phyloP scores from a whole-genome alignment of 2,888 invertebrate species.

The Bedellia somnulentella region DNA sequence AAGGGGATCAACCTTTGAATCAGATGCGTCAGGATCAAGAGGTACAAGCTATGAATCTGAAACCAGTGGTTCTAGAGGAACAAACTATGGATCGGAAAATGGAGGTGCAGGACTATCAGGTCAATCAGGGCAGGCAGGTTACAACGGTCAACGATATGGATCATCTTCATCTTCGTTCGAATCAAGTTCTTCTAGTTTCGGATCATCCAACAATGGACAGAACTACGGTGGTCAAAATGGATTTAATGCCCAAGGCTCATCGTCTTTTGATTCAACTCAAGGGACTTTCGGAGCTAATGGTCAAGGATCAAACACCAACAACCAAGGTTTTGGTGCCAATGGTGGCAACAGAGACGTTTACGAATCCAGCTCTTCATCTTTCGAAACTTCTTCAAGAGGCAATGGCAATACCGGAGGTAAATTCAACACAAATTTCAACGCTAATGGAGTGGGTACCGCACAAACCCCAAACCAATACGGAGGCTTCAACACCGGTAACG shows the following conservation, averaged over 20 bases:
- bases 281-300: conserved; percentile 6
- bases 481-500: conserved; percentile 16
- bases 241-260: conserved; percentile 8
- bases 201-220: too few relatives aligned
- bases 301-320: conserved; percentile 3
- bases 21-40: conserved; percentile 15
- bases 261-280: conserved; percentile 7
- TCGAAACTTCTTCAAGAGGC: conserved; percentile 10
- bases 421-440: conserved; percentile 4
- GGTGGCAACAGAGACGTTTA: conserved; percentile 9
- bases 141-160: too few relatives aligned
- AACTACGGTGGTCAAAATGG: conserved; percentile 1
- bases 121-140: not conserved
- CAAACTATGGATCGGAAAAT: not conserved
- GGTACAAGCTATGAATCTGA: not conserved
- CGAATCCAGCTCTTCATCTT: conserved; percentile 11
- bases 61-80: conserved; percentile 1
- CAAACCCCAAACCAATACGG: conserved; percentile 7
- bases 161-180: too few relatives aligned
- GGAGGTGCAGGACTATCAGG: conserved; percentile 4
- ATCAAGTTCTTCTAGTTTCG: not conserved
- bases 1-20: not conserved
- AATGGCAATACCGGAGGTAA: conserved; percentile 6
- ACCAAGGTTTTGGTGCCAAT: conserved; percentile 8
- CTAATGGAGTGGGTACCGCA: conserved; percentile 11